A percentile compares a stretch with the other conserved stretches of the same genome.
These are phyloP conservation scores for Regulus satrapa DNA, from an alignment of 2,113 vertebrate genomes.

Conservation along the genomic window DNA sequence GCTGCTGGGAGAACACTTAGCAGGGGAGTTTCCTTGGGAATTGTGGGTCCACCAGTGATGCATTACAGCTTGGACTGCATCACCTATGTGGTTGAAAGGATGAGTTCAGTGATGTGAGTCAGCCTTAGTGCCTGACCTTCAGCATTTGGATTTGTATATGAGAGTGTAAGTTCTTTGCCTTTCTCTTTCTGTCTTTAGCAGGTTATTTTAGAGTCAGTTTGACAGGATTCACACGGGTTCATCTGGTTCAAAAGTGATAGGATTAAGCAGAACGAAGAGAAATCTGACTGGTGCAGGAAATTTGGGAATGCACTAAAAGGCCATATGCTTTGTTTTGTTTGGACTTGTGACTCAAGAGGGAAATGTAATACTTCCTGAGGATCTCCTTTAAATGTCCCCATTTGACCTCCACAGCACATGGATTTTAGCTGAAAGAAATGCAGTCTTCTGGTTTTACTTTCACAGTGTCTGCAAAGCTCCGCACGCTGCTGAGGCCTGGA, in stretches of 20 bases:
- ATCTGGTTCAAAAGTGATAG: not conserved
- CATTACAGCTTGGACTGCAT: not conserved
- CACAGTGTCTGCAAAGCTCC: not conserved
- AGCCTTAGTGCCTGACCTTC: not conserved
- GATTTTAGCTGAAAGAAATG: not conserved
- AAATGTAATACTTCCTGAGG: constrained; percentile 49
- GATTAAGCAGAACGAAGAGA: not conserved
- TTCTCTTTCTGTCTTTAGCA: not conserved
- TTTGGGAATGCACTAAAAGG: constrained; percentile 10
- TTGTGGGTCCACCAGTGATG: not conserved
- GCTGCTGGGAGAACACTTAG: not conserved
- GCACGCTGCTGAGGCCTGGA: not conserved
- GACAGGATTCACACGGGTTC: not conserved
- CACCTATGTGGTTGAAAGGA: not conserved
- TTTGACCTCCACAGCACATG: constrained; percentile 23
- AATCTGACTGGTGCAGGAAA: constrained; percentile 41
- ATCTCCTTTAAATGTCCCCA: constrained; percentile 47
- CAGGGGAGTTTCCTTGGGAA: not conserved
- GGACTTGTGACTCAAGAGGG: constrained; percentile 28
- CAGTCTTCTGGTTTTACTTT: constrained; percentile 27
- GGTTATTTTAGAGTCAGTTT: not conserved
- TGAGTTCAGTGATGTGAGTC: not conserved
- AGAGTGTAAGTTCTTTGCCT: not conserved
- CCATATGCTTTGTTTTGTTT: constrained; percentile 53
- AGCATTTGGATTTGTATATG: not conserved